A percentile compares a stretch with the other conserved stretches of the same genome.
Conservation (phyloP, 2,113 vertebrate genomes). For the Motacilla tschutschensis region DNA sequence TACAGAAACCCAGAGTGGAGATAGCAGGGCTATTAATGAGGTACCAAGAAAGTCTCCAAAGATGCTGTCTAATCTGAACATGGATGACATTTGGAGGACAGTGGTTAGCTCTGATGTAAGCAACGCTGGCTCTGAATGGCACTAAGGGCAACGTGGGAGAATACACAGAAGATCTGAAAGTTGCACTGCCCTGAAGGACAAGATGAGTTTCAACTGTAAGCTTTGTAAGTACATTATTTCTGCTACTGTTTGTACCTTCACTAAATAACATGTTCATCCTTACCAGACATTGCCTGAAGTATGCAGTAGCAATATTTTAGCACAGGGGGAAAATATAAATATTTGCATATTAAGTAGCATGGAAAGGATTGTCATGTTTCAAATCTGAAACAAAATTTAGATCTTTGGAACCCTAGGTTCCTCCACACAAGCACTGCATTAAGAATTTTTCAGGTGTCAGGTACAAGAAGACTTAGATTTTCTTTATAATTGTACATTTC, state of each 20-base stretch:
- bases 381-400: neutral
- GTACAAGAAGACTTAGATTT: neutral
- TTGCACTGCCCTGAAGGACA: neutral
- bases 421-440: neutral
- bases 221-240: neutral
- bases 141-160: neutral
- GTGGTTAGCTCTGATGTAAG: neutral
- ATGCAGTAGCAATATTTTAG: neutral
- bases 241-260: neutral
- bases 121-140: fast-evolving
- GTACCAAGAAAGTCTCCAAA: neutral
- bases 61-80: neutral
- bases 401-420: neutral
- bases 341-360: neutral
- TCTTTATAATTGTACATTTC: neutral
- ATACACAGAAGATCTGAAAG: neutral
- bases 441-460: neutral
- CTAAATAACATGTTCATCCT: neutral
- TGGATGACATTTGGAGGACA: neutral
- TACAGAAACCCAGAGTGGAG: neutral
- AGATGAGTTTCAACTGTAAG: neutral
- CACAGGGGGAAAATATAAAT: neutral
- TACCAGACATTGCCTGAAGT: neutral
- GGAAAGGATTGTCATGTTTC: neutral
- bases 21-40: neutral